Base-by-base conservation (phyloP, 2,888 invertebrate genomes). In the Pollenia angustigena region DNA sequence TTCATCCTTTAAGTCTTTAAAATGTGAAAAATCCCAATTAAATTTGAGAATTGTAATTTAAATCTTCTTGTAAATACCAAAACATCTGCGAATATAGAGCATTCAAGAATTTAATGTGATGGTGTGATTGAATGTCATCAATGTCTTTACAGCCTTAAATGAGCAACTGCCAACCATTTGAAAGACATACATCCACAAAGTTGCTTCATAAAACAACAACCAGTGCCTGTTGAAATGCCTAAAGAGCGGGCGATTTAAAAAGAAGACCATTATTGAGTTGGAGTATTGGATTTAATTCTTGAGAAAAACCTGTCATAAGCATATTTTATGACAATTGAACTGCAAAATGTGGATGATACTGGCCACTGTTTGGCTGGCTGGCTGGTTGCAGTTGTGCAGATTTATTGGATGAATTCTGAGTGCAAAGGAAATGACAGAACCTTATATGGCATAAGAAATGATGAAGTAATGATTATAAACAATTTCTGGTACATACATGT, bases 241-340 rank as follows among this genome's bases (percentile, higher is more conserved):
- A 81, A 69, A 64, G 69, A 71, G 82, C 80, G 85, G 66, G 58
- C 40, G 78, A 68, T 79, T 68, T 58, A 46, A 68, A 68, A 46
- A 32, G 32, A 58, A 32, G 69, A 12, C 18, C 54, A 66, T 56
- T 18, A 32, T 32, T 50, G 18, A 62, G 46, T 16, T 76, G 32
- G 44, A 71, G 64, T 66, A 86, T 86, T 76, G 60, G 12, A 76
- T 86, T 83, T 60, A 80, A 72, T 86, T 83, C 85, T 76, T 54
- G 58, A 76, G 83, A 86, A 80, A 86, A 83, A 72, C 12, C 83
- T 81, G 79, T 83, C 83, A 86, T 86, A 86, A 86, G 62, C 83
- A 86, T 86, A 71, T 71, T 83, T 80, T 58, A 66, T 14, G 54
- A 23, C 40, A 23, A 58, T 52, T 12, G 46, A 71, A 75, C 62